Evolutionary conservation across 2,888 invertebrate species (phyloP).

Genomic region (Drosophila neonasuta): DNA sequence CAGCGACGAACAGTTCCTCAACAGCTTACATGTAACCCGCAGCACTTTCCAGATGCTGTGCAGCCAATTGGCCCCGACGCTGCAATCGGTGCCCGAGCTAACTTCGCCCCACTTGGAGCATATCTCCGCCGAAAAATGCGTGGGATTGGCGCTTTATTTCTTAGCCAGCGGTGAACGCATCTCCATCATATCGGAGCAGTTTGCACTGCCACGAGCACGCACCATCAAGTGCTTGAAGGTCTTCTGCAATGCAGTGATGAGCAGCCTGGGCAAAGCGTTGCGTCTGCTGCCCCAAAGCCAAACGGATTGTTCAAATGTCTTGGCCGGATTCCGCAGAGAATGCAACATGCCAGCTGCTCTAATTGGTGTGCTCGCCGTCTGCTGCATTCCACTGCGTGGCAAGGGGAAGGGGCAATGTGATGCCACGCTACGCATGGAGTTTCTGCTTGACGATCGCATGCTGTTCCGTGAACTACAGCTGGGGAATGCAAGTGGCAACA

Average conservation of each 20-base stretch:
- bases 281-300: constrained; percentile 71
- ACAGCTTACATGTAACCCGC: constrained; percentile 75
- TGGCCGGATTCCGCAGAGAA: constrained; percentile 71
- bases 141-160: constrained; percentile 77
- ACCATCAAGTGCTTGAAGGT: constrained; percentile 77
- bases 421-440: constrained; percentile 72
- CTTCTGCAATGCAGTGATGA: constrained; percentile 75
- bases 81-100: constrained; percentile 40
- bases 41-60: constrained; percentile 75
- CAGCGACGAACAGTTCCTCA: constrained; percentile 72
- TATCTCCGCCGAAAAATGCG: constrained; percentile 73
- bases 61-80: constrained; percentile 55
- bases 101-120: not conserved
- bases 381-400: constrained; percentile 67
- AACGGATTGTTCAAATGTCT: constrained; percentile 68
- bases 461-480: constrained; percentile 79
- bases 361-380: constrained; percentile 77
- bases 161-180: constrained; percentile 78
- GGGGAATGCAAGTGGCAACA: constrained; percentile 32
- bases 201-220: constrained; percentile 71
- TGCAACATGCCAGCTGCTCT: constrained; percentile 78
- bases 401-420: constrained; percentile 25
- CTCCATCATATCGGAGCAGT: constrained; percentile 71
- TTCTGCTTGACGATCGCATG: constrained; percentile 78
- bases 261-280: constrained; percentile 63